Base-by-base conservation (phyloP, 2,797 vertebrate genomes). In the Bucorvus abyssinicus region DNA sequence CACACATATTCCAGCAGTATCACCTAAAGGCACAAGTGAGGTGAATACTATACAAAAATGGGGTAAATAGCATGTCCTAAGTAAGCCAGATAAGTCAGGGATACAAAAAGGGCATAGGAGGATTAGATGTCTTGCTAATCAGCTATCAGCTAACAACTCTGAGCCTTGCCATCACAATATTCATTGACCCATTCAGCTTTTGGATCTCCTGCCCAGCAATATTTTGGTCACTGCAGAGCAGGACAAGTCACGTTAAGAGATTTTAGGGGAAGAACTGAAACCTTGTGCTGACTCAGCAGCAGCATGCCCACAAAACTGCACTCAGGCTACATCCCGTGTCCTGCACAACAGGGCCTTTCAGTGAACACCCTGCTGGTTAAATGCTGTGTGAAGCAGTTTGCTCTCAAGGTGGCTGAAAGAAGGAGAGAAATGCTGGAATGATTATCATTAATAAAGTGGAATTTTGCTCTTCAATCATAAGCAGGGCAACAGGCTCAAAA, bases 351-450 rank as follows among this genome's bases (percentile, higher is more conserved):
- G 23, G 47, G 36, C 50, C 29, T 67, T 56, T 6, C 0, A 1
- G 12, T 55, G 47, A 70, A 7, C 24, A 9, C 27, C 2, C 0
- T 32, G 6, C 4, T 45, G 36, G 44, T 55, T 83, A 87, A 77
- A 71, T 30, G 34, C 34, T 30, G 18, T 17, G 52, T 75, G 61
- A 47, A 68, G 40, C 7, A 4, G 8, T 40, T 87, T 40, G 34
- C 56, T 74, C 80, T 40, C 64, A 80, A 50, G 26, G 60, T 13
- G 36, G 26, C 47, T 77, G 69, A 59, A 76, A 78, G 44, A 7
- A 75, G 20, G 45, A 75, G 40, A 77, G 42, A 56, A 76, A 32
- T 0, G 0, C 36, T 56, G 40, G 18, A 32, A 63, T 0, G 0
- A 8, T 45, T 81, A 24, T n/a, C 4, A 1, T 50, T 73, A 70